Evolutionary conservation across 2,113 vertebrate species (phyloP).

Genomic region (Chaenogobius annularis): DNA sequence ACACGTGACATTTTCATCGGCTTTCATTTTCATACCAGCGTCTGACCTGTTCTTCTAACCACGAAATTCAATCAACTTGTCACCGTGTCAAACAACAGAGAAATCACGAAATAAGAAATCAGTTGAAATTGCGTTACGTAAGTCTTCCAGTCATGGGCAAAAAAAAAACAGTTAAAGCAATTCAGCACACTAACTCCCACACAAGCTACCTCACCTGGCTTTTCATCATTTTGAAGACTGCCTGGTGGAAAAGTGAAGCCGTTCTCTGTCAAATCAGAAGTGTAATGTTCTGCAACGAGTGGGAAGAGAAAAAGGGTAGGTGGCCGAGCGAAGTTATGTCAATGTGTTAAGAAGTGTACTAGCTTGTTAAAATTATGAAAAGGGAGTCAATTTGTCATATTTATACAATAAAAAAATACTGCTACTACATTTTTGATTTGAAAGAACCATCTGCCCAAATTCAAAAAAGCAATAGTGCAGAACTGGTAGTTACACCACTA

Average conservation of each 20-base stretch:
- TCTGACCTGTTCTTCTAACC: conserved; percentile 19
- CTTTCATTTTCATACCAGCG: conserved; percentile 23
- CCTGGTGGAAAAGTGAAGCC: conserved; percentile 24
- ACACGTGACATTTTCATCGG: conserved; percentile 43
- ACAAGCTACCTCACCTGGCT: conserved; percentile 9
- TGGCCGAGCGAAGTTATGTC: neutral
- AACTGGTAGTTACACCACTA: too few species aligned
- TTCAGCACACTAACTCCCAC: conserved; percentile 38
- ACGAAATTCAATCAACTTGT: conserved; percentile 8
- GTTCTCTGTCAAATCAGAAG: conserved; percentile 30
- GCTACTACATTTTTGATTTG: too few species aligned
- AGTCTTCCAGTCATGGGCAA: conserved; percentile 21
- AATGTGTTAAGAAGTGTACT: conserved; percentile 4
- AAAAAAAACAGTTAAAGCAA: conserved; percentile 26
- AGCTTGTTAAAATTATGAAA: neutral
- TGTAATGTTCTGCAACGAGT: neutral
- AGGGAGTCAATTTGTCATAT: neutral
- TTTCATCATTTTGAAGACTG: conserved; percentile 30
- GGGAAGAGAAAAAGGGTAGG: conserved; percentile 7
- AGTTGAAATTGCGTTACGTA: conserved; percentile 15
- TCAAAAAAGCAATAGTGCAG: too few species aligned
- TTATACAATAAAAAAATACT: neutral
- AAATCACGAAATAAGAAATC: neutral
- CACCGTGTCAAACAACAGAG: conserved; percentile 8
- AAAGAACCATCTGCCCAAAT: too few species aligned